Percentiles rank a stretch among this genome's conserved stretches.
These are phyloP conservation scores for Drosophila maculinotata DNA, from an alignment of 2,888 invertebrate genomes.

Conservation along the genomic window DNA sequence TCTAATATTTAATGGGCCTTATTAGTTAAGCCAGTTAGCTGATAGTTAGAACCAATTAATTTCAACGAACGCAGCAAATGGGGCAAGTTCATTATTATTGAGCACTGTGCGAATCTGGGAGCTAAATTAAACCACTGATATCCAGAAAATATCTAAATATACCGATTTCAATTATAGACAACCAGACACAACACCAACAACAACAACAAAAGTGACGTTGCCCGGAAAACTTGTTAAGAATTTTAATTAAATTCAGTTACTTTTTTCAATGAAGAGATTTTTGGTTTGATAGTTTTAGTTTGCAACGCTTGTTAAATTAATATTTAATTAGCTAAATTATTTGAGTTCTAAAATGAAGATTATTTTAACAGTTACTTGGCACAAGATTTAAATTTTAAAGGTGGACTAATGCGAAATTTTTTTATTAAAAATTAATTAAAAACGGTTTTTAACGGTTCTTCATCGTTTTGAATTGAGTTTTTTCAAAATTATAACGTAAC, in stretches of 20 bases:
- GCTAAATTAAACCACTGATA: constrained; percentile 21
- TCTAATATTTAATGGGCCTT: constrained; percentile 8
- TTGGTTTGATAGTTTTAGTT: neutral
- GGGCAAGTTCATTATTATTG: constrained; percentile 42
- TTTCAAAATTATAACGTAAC: too few relatives aligned
- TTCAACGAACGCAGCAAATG: constrained; percentile 13
- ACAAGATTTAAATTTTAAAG: too few relatives aligned
- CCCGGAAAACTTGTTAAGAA: neutral
- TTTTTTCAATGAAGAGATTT: neutral
- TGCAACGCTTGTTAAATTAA: too few relatives aligned
- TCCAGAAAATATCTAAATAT: constrained; percentile 25
- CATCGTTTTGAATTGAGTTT: too few relatives aligned
- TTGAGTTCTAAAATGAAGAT: neutral
- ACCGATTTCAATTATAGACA: constrained; percentile 26
- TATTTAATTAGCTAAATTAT: neutral
- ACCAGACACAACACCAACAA: neutral
- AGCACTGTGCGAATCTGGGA: constrained; percentile 11
- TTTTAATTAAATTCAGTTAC: constrained; percentile 11
- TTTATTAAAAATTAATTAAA: too few relatives aligned
- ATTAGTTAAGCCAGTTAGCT: constrained; percentile 6
- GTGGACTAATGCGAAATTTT: too few relatives aligned
- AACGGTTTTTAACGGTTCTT: too few relatives aligned
- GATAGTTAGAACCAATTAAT: constrained; percentile 36
- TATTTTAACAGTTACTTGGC: neutral
- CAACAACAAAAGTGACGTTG: neutral